Conservation (phyloP, 2,113 vertebrate species). For the Mus spicilegus region DNA sequence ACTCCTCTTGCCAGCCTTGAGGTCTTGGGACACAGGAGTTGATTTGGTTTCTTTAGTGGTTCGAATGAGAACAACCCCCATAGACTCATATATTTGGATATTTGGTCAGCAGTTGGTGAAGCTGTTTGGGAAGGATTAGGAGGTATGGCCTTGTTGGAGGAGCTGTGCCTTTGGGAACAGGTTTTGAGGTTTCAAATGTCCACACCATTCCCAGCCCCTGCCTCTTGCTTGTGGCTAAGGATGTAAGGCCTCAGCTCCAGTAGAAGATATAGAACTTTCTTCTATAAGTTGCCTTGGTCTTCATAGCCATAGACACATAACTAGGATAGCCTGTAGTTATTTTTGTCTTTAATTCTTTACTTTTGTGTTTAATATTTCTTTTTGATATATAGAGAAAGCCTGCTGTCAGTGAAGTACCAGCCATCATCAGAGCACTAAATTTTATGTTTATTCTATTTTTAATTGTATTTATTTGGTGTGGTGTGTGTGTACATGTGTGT, state of each 20-base stretch:
- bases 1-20: neutral
- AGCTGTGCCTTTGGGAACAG: neutral
- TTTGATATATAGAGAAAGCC: neutral
- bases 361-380: constrained; percentile 46
- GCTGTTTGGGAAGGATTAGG: neutral
- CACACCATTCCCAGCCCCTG: neutral
- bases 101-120: neutral
- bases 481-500: neutral
- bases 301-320: neutral
- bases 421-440: neutral
- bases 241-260: neutral
- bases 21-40: neutral
- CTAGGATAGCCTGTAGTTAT: neutral
- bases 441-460: neutral
- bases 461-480: neutral
- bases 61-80: neutral
- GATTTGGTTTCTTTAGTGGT: neutral
- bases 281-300: neutral
- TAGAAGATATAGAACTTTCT: neutral
- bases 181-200: neutral
- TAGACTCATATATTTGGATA: neutral
- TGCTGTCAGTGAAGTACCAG: neutral
- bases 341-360: constrained; percentile 7
- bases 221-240: neutral
- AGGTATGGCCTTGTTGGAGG: neutral